Evolutionary conservation across 2,888 invertebrate genomes (phyloP), one percentile per base, ranked within the genome.

Genomic region (Meiosimyza platycephala): DNA sequence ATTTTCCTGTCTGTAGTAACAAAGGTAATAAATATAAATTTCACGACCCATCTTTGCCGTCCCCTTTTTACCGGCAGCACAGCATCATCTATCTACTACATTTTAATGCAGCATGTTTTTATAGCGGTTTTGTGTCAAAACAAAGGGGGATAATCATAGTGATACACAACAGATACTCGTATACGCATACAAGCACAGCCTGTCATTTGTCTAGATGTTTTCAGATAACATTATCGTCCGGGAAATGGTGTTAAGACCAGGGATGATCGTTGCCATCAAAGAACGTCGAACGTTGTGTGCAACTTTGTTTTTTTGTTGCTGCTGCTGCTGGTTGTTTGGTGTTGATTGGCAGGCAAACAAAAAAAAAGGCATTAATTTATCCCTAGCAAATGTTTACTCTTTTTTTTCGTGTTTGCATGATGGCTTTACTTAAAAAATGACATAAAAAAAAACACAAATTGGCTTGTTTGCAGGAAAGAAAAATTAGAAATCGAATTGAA

Each of bases 91-190:
- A 9, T 28, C 33, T 15, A 59, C 51, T 40, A 52, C 7, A 11
- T 69, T 40, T 15, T 68, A 68, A 48, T 68, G 68, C 59, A 22
- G 80, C 82, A 83, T 84, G 84, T 81, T 81, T 84, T 85, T 82
- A 83, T 85, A 83, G 85, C 85, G 86, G 84, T 85, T 85, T 83
- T 80, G 77, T 84, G 85, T 86, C 86, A 86, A 85, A 86, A 86
- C 86, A 86, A 84, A 84, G 78, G 78, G 74, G 78, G 81, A 80
- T 76, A 73, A 78, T 72, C 73, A 72, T 75, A 77, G 65, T 65
- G 66, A 60, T 63, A 64, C 50, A n/a, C 22, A 12, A 15, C 40
- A 33, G 40, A 62, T 40, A 50, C 18, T 11, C 64, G 18, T 16
- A 48, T 13, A 50, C 16, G 15, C 47, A 48, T 6, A 55, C 55